Conservation (phyloP, 2,797 vertebrate genomes). For the Sebastiscus tertius region DNA sequence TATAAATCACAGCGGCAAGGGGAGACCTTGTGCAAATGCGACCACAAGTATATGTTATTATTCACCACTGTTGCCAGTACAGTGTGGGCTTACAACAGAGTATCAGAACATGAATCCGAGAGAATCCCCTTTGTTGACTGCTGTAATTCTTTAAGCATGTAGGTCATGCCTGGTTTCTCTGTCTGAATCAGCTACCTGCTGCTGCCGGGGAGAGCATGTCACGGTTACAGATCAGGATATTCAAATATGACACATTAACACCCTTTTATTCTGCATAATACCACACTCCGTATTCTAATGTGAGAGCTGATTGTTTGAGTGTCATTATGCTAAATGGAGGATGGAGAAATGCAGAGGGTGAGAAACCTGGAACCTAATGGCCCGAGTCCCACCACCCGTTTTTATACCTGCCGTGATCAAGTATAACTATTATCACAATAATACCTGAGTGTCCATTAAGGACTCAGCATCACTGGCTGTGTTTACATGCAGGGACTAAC, state of each 20-base stretch:
- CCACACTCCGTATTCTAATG: conserved; percentile 63
- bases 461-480: conserved; percentile 24
- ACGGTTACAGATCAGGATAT: conserved; percentile 61
- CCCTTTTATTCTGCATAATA: conserved; percentile 72
- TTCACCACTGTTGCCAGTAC: conserved; percentile 57
- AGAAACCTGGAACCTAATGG: conserved; percentile 68
- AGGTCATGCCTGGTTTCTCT: conserved; percentile 55
- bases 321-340: conserved; percentile 77
- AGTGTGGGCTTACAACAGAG: conserved; percentile 51
- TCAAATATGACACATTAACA: conserved; percentile 69
- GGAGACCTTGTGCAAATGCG: conserved; percentile 75
- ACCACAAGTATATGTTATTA: conserved; percentile 66
- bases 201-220: conserved; percentile 35
- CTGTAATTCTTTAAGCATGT: conserved; percentile 67
- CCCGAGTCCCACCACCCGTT: conserved; percentile 45
- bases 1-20: conserved; percentile 77
- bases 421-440: conserved; percentile 61
- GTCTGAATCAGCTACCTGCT: conserved; percentile 55
- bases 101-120: conserved; percentile 51
- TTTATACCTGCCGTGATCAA: conserved; percentile 67
- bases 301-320: conserved; percentile 66
- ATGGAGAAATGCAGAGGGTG: conserved; percentile 62
- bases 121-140: conserved; percentile 67
- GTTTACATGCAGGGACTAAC: conserved; percentile 44
- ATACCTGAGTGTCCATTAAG: conserved; percentile 58